Evolutionary conservation across 2,113 vertebrate species (phyloP).

Genomic region (Malaclemys terrapin): DNA sequence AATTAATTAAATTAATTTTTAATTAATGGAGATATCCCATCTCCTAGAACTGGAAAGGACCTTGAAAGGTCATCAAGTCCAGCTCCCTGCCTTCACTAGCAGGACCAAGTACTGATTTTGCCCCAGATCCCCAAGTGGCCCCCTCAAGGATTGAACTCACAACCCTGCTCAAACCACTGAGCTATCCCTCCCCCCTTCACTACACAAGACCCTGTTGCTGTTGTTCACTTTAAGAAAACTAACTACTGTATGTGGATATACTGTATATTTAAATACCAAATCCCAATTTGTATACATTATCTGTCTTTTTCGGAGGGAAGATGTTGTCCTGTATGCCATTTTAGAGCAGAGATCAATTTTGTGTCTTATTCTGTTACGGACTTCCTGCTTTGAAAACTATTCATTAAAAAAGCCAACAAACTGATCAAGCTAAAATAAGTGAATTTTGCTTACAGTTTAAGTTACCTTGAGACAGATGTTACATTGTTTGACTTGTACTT

Average conservation of each 20-base stretch:
- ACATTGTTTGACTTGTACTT: neutral
- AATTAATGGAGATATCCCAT: too few species aligned
- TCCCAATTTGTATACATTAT: accelerated
- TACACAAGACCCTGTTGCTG: neutral
- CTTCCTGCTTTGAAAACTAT: neutral
- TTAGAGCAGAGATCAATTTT: neutral
- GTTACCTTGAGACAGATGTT: neutral
- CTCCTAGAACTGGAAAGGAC: too few species aligned
- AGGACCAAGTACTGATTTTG: too few species aligned
- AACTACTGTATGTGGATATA: neutral
- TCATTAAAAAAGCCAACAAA: neutral
- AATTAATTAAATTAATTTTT: too few species aligned
- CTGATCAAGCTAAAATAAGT: neutral
- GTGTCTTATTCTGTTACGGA: neutral
- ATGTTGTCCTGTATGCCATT: neutral
- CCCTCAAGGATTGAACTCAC: too few species aligned
- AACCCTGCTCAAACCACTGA: too few species aligned
- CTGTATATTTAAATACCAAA: neutral
- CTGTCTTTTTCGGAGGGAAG: neutral
- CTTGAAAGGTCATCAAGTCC: too few species aligned
- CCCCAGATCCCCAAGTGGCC: too few species aligned
- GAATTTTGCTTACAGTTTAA: neutral
- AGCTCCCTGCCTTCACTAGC: too few species aligned
- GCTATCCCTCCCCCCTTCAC: neutral
- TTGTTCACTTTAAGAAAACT: neutral